A percentile compares a stretch with the other conserved stretches of the same genome.
Conservation (phyloP, 2,888 invertebrate genomes). For the Thecophora atra region DNA sequence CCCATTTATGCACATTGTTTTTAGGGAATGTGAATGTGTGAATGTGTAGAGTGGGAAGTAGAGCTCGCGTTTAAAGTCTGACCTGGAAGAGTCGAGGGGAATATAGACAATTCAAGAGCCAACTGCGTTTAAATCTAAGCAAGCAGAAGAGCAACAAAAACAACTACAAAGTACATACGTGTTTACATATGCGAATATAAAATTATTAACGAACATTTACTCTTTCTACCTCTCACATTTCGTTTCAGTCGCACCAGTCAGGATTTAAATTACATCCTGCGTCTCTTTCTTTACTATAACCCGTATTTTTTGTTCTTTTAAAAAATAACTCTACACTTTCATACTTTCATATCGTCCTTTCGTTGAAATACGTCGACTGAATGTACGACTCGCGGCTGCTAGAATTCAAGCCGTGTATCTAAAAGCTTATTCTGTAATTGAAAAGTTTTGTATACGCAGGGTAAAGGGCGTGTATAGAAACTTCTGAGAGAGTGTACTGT, state of each 20-base stretch:
- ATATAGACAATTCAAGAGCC: constrained; percentile 29
- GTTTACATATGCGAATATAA: no score
- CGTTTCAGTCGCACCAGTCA: background rate
- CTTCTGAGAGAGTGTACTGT: constrained; percentile 8
- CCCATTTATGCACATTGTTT: constrained; percentile 33
- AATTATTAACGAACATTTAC: background rate
- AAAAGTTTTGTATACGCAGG: constrained; percentile 16
- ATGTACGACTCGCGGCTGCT: background rate
- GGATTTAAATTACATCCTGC: constrained; percentile 31
- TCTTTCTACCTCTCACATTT: no score
- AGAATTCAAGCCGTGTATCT: background rate
- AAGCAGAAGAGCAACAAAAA: background rate
- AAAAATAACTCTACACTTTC: background rate
- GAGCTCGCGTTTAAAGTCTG: background rate
- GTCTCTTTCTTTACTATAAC: background rate
- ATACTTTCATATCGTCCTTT: background rate
- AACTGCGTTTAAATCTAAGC: constrained; percentile 35
- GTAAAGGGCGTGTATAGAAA: background rate
- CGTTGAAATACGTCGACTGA: background rate
- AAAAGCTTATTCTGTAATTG: constrained; percentile 5
- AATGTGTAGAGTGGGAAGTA: background rate
- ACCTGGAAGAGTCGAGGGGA: background rate
- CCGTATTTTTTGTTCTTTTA: background rate
- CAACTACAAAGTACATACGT: background rate
- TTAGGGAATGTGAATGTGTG: background rate